Percentiles rank a stretch among this genome's conserved stretches.
phyloP scores from a whole-genome alignment of 2,113 vertebrate species.

The Vanacampus margaritifer region DNA sequence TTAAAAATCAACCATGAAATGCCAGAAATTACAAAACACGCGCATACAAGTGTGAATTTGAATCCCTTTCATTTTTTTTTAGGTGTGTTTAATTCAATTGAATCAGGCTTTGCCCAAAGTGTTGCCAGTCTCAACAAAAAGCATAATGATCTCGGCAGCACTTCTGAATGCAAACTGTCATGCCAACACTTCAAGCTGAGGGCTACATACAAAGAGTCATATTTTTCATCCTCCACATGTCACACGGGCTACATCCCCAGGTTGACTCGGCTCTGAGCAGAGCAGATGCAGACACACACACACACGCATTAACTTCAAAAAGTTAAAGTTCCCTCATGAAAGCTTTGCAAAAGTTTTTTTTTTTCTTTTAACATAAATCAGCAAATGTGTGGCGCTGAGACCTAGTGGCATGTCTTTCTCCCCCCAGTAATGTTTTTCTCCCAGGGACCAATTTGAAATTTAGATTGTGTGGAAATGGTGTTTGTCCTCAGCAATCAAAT shows the following conservation, averaged over 20 bases:
- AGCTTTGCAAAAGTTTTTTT: slow-evolving; percentile 58
- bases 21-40: slow-evolving; percentile 15
- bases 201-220: slow-evolving; percentile 72
- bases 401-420: slow-evolving; percentile 61
- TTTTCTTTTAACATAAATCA: slow-evolving; percentile 77
- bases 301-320: slow-evolving; percentile 59
- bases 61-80: slow-evolving; percentile 61
- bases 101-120: slow-evolving; percentile 61
- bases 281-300: slow-evolving; percentile 43
- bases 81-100: slow-evolving; percentile 67
- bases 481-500: slow-evolving; percentile 80
- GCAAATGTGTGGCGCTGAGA: slow-evolving; percentile 66
- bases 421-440: slow-evolving; percentile 59
- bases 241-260: slow-evolving; percentile 63
- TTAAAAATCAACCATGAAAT: slow-evolving; percentile 25
- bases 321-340: slow-evolving; percentile 67
- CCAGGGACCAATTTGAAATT: slow-evolving; percentile 76
- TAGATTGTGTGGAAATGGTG: slow-evolving; percentile 69
- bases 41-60: slow-evolving; percentile 41
- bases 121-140: slow-evolving; percentile 40
- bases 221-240: slow-evolving; percentile 44
- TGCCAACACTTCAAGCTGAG: slow-evolving; percentile 68
- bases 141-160: slow-evolving; percentile 23
- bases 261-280: slow-evolving; percentile 58
- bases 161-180: slow-evolving; percentile 66